Evolutionary conservation across 2,888 invertebrate genomes (phyloP), one percentile per base, ranked within the genome.

Genomic region (Gerris lacustris): DNA sequence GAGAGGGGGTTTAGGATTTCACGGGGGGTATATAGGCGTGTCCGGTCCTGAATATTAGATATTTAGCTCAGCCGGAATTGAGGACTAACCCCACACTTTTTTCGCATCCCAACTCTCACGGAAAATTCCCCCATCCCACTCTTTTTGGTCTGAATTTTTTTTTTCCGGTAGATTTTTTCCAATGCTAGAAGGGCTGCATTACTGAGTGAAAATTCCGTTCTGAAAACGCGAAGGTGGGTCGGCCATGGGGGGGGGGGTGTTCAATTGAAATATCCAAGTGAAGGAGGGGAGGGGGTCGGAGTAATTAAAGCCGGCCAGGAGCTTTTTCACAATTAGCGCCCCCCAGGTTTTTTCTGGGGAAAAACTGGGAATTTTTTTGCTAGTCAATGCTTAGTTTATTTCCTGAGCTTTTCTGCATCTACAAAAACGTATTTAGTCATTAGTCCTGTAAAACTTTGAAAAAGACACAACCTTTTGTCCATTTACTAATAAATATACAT

Each of bases 231-330:
- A 11, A 15, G 11, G 11, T 62, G 62, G 15, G 62, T 15, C 11
- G 15, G n/a, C n/a, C n/a, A 62, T 62, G 62, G 62, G 62, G 18
- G 17, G n/a, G 6, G 6, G 18, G 17, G 9, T 7, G 64, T 64
- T 64, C 64, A 64, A 64, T 64, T 64, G 64, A 64, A 64, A 64
- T 64, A 64, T 64, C 64, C 64, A n/a, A 17, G 64, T 11, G 31
- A 31, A 31, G 31, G 31, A 31, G 31, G 31, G 31, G 31, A 2
- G 31, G 15, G 11, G 11, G 11, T 15, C 55, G 64, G 18, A n/a
- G 64, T 64, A 64, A 64, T 64, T 64, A 64, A 64, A 64, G 64
- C 64, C 55, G 55, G 55, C 55, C 55, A 55, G 55, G 55, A 15
- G 55, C 5, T 55, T 31, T 31, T 31, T 55, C 55, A 55, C 55